Base-by-base conservation (phyloP, 2,113 vertebrate genomes). In the Megatriorchis doriae region DNA sequence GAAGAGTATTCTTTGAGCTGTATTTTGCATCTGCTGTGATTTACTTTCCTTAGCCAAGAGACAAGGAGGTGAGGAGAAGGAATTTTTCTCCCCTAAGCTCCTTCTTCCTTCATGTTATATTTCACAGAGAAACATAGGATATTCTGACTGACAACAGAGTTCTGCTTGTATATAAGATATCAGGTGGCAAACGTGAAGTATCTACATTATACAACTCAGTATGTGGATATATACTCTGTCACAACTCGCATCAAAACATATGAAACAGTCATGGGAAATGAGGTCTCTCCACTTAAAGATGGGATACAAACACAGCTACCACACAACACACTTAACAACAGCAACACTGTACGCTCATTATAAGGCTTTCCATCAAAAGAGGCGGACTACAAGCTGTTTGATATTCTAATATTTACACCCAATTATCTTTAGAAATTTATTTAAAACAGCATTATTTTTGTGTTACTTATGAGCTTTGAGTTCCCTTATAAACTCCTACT, bases 401-500 rank as follows among this genome's bases (percentile, higher is more conserved):
- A 42, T 62, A 93, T 77, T 85, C 75, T 65, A 85, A 59, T 91
- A 90, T 77, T 92, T 92, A 90, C 59, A 65, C 67, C 74, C 62
- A 82, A 74, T 95, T 88, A 84, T 86, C 81, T 58, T 65, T 11
- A 85, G 61, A 80, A 94, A 92, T 92, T 67, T 74, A 86, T 87
- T 87, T 75, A 32, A 75, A 94, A 61, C 23, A 78, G 55, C 40
- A 31, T 75, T 94, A 85, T 82, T 92, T 96, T 77, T 82, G 82
- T 92, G 73, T 86, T 80, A 52, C 90, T 95, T 45, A 71, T 36
- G 38, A 92, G 79, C 42, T 61, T 38, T 29, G 62, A 75, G 81
- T 77, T 90, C 53, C 90, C 81, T 88, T 78, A 79, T 31, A 71
- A 96, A 97, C 86, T 92, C 74, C 93, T 86, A 66, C 88, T 90